A percentile compares a stretch with the other conserved stretches of the same genome.
Conservation (phyloP, 2,797 vertebrate species). For the Melanogrammus aeglefinus region DNA sequence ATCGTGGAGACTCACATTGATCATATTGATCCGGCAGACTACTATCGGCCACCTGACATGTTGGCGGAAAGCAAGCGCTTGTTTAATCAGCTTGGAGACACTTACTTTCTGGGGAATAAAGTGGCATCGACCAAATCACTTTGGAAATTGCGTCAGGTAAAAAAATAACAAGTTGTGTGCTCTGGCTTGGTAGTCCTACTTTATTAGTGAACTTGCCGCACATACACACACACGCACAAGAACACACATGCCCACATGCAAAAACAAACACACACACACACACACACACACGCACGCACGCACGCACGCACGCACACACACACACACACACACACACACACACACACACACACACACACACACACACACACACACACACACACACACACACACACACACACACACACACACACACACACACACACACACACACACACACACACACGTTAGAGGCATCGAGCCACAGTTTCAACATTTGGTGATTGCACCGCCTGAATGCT, state of each 20-base stretch:
- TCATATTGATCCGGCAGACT: neutral
- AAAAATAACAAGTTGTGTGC: neutral
- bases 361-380: too few species aligned
- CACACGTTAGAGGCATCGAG: neutral
- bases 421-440: neutral
- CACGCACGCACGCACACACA: neutral
- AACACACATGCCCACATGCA: neutral
- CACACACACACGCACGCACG: too few species aligned
- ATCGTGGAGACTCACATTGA: neutral
- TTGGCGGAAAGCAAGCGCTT: neutral
- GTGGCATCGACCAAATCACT: constrained; percentile 3
- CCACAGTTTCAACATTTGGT: constrained; percentile 4
- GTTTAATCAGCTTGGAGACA: constrained; percentile 26
- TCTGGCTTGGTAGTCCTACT: constrained; percentile 1
- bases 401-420: neutral
- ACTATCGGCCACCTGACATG: neutral
- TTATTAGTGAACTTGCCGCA: neutral
- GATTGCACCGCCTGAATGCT: neutral
- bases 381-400: too few species aligned
- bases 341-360: too few species aligned
- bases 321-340: neutral
- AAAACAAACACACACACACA: neutral
- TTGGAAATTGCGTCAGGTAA: constrained; percentile 2
- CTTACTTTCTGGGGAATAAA: constrained; percentile 49
- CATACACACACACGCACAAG: neutral